phyloP scores from a whole-genome alignment of 2,888 invertebrate species.

The Stenodema calcarata region DNA sequence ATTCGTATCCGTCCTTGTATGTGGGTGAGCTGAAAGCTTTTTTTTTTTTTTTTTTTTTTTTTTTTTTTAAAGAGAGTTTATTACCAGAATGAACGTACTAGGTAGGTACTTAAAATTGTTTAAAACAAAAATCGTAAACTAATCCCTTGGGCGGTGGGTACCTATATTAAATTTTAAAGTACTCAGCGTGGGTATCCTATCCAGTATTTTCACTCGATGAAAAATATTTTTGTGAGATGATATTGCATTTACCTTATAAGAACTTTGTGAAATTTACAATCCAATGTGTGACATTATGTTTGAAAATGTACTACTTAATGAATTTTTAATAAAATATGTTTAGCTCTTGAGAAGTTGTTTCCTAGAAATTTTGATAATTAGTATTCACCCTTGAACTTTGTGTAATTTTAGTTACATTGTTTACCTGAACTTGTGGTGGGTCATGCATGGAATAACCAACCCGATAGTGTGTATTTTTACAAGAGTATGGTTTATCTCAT shows the following conservation, averaged over 20 bases:
- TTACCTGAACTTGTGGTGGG: no score
- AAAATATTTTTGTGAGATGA: background rate
- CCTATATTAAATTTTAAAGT: no score
- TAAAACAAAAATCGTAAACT: background rate
- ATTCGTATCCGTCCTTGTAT: constrained; percentile 22
- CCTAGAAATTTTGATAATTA: background rate
- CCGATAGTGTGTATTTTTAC: no score
- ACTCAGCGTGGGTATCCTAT: background rate
- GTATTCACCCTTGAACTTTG: no score
- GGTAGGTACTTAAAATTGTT: background rate
- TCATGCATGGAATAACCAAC: no score
- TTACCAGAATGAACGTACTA: background rate
- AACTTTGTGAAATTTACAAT: background rate
- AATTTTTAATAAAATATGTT: background rate
- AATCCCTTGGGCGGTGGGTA: background rate
- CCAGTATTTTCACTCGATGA: background rate
- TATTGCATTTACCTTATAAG: background rate
- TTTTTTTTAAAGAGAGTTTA: background rate
- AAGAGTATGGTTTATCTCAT: no score
- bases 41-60: no score
- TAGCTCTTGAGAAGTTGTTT: background rate
- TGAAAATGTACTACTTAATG: background rate
- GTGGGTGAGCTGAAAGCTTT: background rate
- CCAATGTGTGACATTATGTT: background rate
- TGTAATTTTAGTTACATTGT: no score